Evolutionary conservation across 1,140 invertebrate species (phyloP), one percentile per base, ranked within the genome.

Genomic region (Telenomus remus): DNA sequence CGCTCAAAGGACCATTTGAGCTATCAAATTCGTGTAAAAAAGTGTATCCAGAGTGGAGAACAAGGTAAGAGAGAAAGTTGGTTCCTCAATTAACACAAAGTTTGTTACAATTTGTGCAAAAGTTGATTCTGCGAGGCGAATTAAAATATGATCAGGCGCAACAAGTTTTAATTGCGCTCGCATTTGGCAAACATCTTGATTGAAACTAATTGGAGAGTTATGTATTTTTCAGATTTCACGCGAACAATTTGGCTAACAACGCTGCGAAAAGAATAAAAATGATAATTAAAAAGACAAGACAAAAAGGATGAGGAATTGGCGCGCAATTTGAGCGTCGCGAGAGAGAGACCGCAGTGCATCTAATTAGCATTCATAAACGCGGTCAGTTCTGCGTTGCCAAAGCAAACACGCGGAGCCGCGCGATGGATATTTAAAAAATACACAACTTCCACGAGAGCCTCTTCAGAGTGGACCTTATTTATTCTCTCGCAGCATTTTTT

Each of bases 361-460:
- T 82, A 82, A 82, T 82, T 82, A 82, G 78, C 77, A 82, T 82
- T 82, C 77, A 82, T 79, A 80, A 80, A 82, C 76, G 80, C 80
- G 78, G 76, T 74, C 79, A 77, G 80, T 79, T 81, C 73, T 76
- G 64, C 73, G 74, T 76, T 71, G 79, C 71, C 74, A 79, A 76
- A 78, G 77, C 69, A 81, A 82, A 82, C 71, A 82, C 34, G 74
- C 80, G 71, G 59, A 59, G 77, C 68, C 76, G 61, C 73, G 59
- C 72, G 78, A 74, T 75, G 78, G 75, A 79, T 79, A 77, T 77
- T 74, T 79, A 79, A 79, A 79, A 79, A 77, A 79, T 79, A 79
- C 59, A 74, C 73, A 71, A 72, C 27, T 79, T 68, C 54, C 55
- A 70, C 64, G 60, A 73, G 73, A 34, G 66, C 39, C 64, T 72